Percentiles rank a stretch among this genome's conserved stretches.
Evolutionary conservation across 1,140 invertebrate species (phyloP).

Genomic region (Drosophila tropicalis): DNA sequence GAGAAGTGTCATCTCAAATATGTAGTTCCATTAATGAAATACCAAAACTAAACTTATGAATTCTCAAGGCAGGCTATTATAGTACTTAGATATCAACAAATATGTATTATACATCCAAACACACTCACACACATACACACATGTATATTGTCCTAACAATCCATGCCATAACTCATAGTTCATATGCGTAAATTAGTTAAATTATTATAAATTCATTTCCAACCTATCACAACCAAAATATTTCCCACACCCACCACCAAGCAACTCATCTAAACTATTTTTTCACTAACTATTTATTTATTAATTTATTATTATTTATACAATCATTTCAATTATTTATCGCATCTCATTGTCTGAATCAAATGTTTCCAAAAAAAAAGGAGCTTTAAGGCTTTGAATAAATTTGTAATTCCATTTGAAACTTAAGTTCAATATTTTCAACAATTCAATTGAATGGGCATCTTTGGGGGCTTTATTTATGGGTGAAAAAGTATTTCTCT

Average conservation of each 20-base stretch:
- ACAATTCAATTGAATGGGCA: no score
- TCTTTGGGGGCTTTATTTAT: no score
- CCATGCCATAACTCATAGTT: constrained; percentile 20
- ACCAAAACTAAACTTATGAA: constrained; percentile 33
- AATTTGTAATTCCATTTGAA: no score
- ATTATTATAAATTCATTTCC: constrained; percentile 4
- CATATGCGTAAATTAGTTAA: constrained; percentile 11
- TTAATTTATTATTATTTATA: constrained; percentile 1
- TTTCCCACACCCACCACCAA: neutral
- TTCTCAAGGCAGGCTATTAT: constrained; percentile 9
- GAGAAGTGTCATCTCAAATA: no score
- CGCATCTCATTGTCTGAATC: neutral
- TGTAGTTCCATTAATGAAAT: constrained; percentile 1
- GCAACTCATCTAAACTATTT: no score
- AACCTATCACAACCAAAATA: neutral
- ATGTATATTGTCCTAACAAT: constrained; percentile 5
- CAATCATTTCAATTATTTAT: constrained; percentile 13
- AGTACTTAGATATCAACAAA: constrained; percentile 13
- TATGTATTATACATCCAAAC: neutral
- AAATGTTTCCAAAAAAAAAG: no score
- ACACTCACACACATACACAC: no score
- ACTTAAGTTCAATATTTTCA: no score
- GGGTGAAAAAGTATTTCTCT: no score
- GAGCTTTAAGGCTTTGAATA: no score
- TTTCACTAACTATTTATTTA: no score